Evolutionary conservation across 2,888 invertebrate species (phyloP).

Genomic region (Gnatocerus cornutus): DNA sequence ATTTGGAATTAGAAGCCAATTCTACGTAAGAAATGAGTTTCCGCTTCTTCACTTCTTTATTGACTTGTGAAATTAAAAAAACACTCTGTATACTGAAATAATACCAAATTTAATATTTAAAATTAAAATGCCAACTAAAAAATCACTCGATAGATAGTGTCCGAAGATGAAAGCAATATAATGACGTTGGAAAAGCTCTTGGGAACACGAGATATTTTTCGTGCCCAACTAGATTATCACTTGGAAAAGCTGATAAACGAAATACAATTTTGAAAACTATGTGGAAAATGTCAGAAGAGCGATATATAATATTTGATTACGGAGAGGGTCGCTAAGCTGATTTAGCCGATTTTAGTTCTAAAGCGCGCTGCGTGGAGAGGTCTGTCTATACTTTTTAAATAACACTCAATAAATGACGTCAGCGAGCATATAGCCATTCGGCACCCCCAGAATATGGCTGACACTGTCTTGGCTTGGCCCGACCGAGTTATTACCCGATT

Average conservation of each 20-base stretch:
- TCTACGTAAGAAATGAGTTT: no score
- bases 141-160: conserved; percentile 13
- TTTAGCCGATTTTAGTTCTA: conserved; percentile 63
- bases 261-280: conserved; percentile 68
- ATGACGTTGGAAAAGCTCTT: conserved; percentile 41
- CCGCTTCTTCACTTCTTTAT: no score
- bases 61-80: no score
- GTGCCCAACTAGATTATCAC: conserved; percentile 51
- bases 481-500: conserved; percentile 54
- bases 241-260: conserved; percentile 62
- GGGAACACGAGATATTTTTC: conserved; percentile 49
- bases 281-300: conserved; percentile 66
- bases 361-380: conserved; percentile 56
- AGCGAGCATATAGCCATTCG: conserved; percentile 65
- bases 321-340: conserved; percentile 62
- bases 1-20: no score
- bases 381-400: conserved; percentile 63
- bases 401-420: conserved; percentile 68
- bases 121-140: background rate
- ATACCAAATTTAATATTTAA: no score
- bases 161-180: conserved; percentile 45
- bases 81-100: no score
- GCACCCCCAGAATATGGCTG: conserved; percentile 65
- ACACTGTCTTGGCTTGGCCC: conserved; percentile 59
- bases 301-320: conserved; percentile 66